Percentiles rank a stretch among this genome's conserved stretches.
phyloP scores from a whole-genome alignment of 2,113 vertebrate genomes.

The Melanerpes formicivorus region DNA sequence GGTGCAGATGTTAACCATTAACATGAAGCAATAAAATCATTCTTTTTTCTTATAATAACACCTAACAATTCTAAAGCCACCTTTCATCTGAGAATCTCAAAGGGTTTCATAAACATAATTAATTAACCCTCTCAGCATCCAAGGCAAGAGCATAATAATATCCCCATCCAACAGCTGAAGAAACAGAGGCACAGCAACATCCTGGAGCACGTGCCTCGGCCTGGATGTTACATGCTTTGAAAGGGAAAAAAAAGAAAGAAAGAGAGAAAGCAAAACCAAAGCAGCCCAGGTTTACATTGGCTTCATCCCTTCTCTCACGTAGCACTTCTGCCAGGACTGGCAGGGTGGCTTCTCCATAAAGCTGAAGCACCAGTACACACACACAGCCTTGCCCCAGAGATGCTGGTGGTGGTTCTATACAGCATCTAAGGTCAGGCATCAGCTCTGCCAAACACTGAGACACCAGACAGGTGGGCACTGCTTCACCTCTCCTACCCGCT shows the following conservation, averaged over 20 bases:
- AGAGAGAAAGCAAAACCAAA: too few relatives aligned
- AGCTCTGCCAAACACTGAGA: not conserved
- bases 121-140: slow-evolving; percentile 58
- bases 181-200: not conserved
- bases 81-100: slow-evolving; percentile 57
- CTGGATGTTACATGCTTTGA: not conserved
- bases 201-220: not conserved
- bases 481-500: not conserved
- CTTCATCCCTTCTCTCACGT: not conserved
- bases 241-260: not conserved
- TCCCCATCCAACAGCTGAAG: slow-evolving; percentile 9
- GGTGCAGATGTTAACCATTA: slow-evolving; percentile 72
- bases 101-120: slow-evolving; percentile 63
- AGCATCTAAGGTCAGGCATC: not conserved
- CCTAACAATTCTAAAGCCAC: slow-evolving; percentile 63
- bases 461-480: not conserved
- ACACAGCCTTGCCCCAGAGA: not conserved
- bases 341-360: not conserved
- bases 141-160: slow-evolving; percentile 3
- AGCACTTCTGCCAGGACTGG: not conserved
- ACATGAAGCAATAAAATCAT: slow-evolving; percentile 65
- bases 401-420: not conserved
- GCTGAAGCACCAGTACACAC: not conserved
- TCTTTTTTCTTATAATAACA: slow-evolving; percentile 67
- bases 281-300: not conserved